Conservation (phyloP, 2,113 vertebrate genomes). For the Scomber colias region DNA sequence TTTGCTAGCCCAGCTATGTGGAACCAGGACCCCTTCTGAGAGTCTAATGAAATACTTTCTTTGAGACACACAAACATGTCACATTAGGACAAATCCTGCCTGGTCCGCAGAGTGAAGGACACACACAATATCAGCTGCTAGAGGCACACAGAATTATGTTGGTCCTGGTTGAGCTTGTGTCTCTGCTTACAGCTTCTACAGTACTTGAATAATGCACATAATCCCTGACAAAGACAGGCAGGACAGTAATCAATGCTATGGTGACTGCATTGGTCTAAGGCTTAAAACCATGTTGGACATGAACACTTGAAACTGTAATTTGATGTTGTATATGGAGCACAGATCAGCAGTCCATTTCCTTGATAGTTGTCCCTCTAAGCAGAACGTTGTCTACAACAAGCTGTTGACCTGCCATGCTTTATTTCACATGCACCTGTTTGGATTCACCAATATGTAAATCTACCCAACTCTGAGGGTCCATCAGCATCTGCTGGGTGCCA, state of each 20-base stretch:
- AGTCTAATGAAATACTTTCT: constrained; percentile 80
- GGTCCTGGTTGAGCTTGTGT: neutral
- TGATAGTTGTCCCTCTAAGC: constrained; percentile 38
- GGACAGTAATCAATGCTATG: constrained; percentile 2
- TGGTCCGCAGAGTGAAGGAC: neutral
- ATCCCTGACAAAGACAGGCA: neutral
- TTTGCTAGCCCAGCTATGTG: constrained; percentile 65
- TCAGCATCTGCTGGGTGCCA: constrained; percentile 68
- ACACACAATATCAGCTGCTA: neutral
- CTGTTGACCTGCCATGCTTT: constrained; percentile 69
- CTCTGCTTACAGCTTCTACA: neutral
- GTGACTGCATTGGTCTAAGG: constrained; percentile 9
- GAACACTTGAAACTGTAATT: constrained; percentile 22
- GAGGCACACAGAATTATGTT: neutral
- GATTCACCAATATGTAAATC: constrained; percentile 68
- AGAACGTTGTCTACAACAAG: constrained; percentile 50
- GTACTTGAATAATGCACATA: neutral
- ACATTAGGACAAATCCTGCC: constrained; percentile 17
- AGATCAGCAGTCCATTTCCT: constrained; percentile 5
- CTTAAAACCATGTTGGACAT: constrained; percentile 7
- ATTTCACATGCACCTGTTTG: constrained; percentile 69
- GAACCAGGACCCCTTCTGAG: constrained; percentile 70
- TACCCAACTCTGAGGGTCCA: constrained; percentile 49
- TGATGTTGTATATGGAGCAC: constrained; percentile 8
- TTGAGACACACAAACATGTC: constrained; percentile 19